A percentile compares a stretch with the other conserved stretches of the same genome.
Conservation (phyloP, 2,113 vertebrate species). For the Tychaedon coryphoeus region DNA sequence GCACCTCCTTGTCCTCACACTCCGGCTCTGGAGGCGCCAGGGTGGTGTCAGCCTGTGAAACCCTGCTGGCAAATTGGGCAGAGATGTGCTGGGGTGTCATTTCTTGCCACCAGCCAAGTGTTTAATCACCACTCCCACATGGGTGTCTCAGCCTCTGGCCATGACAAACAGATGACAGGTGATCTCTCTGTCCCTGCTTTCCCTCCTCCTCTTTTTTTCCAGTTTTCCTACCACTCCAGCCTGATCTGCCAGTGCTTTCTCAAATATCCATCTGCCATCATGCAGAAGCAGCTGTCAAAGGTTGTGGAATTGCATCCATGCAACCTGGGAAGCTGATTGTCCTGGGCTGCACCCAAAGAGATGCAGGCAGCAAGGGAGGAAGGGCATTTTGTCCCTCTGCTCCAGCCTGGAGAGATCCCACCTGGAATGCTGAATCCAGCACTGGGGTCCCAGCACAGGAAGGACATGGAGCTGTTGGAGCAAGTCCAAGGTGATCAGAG, state of each 20-base stretch:
- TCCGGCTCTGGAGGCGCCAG: background rate
- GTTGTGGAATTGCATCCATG: background rate
- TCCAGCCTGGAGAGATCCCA: background rate
- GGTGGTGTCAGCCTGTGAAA: background rate
- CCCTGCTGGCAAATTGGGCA: background rate
- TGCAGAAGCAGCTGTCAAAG: background rate
- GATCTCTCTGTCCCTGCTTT: background rate
- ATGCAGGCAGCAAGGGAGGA: background rate
- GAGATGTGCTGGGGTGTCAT: background rate
- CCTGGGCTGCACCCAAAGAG: background rate
- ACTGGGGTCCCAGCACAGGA: background rate
- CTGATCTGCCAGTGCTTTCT: background rate
- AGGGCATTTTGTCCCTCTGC: background rate
- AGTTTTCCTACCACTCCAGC: background rate
- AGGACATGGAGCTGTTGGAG: background rate
- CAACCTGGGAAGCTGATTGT: background rate
- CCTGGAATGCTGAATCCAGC: background rate
- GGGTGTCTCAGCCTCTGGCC: background rate
- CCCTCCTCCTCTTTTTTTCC: background rate
- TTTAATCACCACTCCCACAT: background rate
- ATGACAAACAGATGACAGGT: background rate
- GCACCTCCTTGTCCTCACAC: background rate
- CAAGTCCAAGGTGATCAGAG: rapidly evolving
- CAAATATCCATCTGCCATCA: background rate
- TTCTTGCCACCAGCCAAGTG: background rate